phyloP scores from a whole-genome alignment of 2,888 invertebrate genomes.

The Isotomurus palustris region DNA sequence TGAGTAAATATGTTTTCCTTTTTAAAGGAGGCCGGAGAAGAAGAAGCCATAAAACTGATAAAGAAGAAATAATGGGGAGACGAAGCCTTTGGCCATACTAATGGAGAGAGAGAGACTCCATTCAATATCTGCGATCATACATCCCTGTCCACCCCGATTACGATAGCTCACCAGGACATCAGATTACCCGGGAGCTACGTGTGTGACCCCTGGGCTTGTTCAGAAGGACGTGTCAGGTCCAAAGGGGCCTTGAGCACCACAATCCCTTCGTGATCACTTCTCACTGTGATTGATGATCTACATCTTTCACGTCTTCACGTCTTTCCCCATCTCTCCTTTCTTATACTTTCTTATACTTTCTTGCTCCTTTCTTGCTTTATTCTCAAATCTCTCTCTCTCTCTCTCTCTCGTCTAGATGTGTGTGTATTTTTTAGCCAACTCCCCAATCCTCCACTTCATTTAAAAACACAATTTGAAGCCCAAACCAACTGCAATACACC shows the following conservation, averaged over 20 bases:
- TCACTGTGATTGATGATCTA: conserved; percentile 13
- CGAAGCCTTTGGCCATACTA: neutral
- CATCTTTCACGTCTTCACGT: neutral
- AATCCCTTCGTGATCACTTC: conserved; percentile 16
- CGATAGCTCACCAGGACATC: conserved; percentile 16
- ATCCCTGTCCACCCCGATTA: conserved; percentile 34
- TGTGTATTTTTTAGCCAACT: too few relatives aligned
- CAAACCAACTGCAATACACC: too few relatives aligned
- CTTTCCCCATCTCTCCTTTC: neutral
- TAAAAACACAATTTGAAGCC: too few relatives aligned
- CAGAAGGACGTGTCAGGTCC: neutral
- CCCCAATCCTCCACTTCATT: too few relatives aligned
- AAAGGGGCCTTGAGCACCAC: neutral
- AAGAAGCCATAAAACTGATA: conserved; percentile 6
- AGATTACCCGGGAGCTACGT: conserved; percentile 14
- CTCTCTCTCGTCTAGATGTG: too few relatives aligned
- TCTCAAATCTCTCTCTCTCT: too few relatives aligned
- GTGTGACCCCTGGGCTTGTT: conserved; percentile 2
- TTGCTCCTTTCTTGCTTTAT: neutral
- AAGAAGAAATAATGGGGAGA: conserved; percentile 1
- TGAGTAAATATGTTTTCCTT: too few relatives aligned
- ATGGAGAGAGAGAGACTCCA: neutral
- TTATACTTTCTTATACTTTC: too few relatives aligned
- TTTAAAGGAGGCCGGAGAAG: too few relatives aligned
- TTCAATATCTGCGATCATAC: conserved; percentile 15